These are phyloP conservation scores for Lordiphosa stackelbergi DNA, from an alignment of 1,140 invertebrate genomes.

Conservation along the genomic window DNA sequence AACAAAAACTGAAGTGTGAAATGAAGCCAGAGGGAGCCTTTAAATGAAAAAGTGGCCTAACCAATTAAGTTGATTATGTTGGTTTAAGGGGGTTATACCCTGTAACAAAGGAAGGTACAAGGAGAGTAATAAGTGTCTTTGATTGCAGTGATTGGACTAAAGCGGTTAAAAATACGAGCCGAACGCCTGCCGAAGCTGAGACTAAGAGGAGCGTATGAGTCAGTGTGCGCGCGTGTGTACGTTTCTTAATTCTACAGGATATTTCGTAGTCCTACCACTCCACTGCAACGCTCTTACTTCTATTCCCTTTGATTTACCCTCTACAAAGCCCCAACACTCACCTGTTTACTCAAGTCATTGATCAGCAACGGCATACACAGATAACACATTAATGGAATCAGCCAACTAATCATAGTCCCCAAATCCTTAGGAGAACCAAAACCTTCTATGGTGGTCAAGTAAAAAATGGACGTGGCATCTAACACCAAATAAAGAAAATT, in stretches of 20 bases:
- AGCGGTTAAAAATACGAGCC: too few species aligned
- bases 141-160: too few species aligned
- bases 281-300: too few species aligned
- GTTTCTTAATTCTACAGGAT: too few species aligned
- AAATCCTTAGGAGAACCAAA: slow-evolving; percentile 9
- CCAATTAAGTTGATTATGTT: slow-evolving; percentile 24
- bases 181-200: too few species aligned
- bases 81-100: not conserved
- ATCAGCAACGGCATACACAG: slow-evolving; percentile 3
- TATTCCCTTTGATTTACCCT: too few species aligned
- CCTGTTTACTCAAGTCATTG: slow-evolving; percentile 13
- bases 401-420: slow-evolving; percentile 9
- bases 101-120: too few species aligned
- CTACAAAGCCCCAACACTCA: not conserved
- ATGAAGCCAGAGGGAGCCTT: not conserved
- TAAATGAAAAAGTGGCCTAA: not conserved
- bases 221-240: too few species aligned
- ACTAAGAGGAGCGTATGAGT: too few species aligned
- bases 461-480: slow-evolving; percentile 29
- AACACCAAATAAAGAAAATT: slow-evolving; percentile 25
- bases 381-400: slow-evolving; percentile 16
- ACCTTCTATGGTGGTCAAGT: slow-evolving; percentile 13
- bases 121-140: too few species aligned
- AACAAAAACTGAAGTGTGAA: slow-evolving; percentile 8
- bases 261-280: too few species aligned